Base-by-base conservation (phyloP, 2,888 invertebrate species). In the Ormyrus rosae region DNA sequence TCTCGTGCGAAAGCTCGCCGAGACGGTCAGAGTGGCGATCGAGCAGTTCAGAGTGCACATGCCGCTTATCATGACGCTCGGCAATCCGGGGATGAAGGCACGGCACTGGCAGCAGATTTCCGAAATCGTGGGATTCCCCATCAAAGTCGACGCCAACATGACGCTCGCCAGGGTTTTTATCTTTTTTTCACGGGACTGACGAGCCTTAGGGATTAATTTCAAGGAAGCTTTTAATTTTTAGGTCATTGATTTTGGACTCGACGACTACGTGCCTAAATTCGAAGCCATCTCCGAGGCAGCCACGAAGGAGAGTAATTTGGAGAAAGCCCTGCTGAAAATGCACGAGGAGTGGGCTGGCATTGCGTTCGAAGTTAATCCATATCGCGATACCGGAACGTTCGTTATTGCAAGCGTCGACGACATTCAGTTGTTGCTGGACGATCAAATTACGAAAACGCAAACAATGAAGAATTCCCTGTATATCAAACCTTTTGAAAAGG, bases 391-490 rank as follows among this genome's bases (percentile, higher is more conserved):
- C 7, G 98, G 98, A 10, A 98, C 98, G 0, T 95, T 93, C 85
- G 97, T 98, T 84, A 92, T 99, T 82, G 96, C 97, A 0, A 94
- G 97, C 80, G 94, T 98, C 6, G 98, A 99, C 91, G 98, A 98
- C 86, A 98, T 99, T 88, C 98, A 99, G 91, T 92, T 97, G 55
- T 91, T 97, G 70, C 91, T 99, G 75, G 99, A 99, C 90, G 99
- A 99, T 90, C 98, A 99, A 89, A 96, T 99, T 84, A 96, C 98
- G 8, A 99, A 98, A 91, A 97, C 98, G 1, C 98, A 98, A 90
- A 98, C 98, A 0, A 98, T 99, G 98, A 96, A 98, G 91, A 98
- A 98, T 87, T 98, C 98, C 0, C 97, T 98, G 0, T 98, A 98
- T 87, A 98, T 98, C 83, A 98, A 97, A 89, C 98, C 98, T 0